Evolutionary conservation across 2,113 vertebrate species (phyloP).

Genomic region (Chloropsis cyanopogon): DNA sequence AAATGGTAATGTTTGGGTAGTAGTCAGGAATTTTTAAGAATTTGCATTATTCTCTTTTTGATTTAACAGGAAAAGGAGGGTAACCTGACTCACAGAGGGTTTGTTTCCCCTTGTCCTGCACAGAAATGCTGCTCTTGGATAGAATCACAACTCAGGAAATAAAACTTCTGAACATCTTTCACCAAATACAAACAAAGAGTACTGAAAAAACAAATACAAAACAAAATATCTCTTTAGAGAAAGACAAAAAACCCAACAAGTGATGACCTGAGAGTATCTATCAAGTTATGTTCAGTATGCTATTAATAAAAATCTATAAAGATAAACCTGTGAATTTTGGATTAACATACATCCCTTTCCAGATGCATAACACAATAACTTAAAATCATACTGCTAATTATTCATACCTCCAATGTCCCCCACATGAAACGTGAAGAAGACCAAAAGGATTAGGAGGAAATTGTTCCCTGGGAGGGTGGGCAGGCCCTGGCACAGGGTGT

Average conservation of each 20-base stretch:
- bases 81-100: neutral
- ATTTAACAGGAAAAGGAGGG: neutral
- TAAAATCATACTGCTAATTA: neutral
- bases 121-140: neutral
- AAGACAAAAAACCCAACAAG: neutral
- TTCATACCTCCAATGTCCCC: fast-evolving
- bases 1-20: constrained; percentile 26
- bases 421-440: neutral
- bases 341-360: neutral
- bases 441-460: neutral
- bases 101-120: neutral
- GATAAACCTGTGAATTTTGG: neutral
- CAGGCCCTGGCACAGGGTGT: neutral
- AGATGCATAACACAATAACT: neutral
- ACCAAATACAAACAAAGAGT: neutral
- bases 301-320: neutral
- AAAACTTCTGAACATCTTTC: neutral
- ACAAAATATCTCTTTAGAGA: neutral
- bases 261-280: neutral
- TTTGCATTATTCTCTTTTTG: constrained; percentile 8
- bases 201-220: neutral
- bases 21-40: neutral
- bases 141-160: neutral
- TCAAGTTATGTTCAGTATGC: neutral
- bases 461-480: fast-evolving